Percentiles rank a stretch among this genome's conserved stretches.
phyloP scores from a whole-genome alignment of 2,113 vertebrate genomes.

The Callithrix jacchus region DNA sequence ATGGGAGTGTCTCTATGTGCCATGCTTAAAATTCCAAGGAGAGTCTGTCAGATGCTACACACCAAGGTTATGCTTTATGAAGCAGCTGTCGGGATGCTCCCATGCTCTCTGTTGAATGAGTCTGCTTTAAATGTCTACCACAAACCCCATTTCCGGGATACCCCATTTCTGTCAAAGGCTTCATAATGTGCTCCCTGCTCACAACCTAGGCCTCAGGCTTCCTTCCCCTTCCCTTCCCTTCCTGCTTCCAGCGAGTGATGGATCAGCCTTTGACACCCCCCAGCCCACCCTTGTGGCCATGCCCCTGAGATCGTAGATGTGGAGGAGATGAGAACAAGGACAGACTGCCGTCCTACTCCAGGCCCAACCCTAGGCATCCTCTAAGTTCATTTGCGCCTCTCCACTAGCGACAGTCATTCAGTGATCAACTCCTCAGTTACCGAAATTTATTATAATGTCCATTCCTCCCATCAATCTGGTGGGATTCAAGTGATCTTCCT shows the following conservation, averaged over 20 bases:
- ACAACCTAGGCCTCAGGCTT: background rate
- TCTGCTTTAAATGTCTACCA: background rate
- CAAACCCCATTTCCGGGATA: background rate
- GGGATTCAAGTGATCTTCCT: background rate
- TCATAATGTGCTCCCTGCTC: background rate
- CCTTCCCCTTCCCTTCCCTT: background rate
- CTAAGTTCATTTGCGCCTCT: background rate
- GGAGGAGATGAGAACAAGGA: background rate
- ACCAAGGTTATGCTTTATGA: background rate
- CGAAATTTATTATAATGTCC: accelerated
- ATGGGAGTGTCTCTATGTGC: background rate
- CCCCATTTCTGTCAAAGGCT: slow-evolving; percentile 13
- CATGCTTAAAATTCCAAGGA: background rate
- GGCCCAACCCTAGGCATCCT: background rate
- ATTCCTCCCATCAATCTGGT: background rate
- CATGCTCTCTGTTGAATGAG: background rate
- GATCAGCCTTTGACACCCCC: accelerated
- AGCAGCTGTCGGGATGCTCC: background rate
- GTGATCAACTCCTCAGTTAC: no score
- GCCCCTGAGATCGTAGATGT: background rate
- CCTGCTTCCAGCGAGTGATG: background rate
- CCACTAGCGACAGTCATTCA: background rate
- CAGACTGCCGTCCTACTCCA: accelerated
- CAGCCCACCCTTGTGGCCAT: accelerated
- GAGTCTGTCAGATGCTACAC: background rate